phyloP scores from a whole-genome alignment of 2,888 invertebrate genomes.

The Pimpla rufipes region DNA sequence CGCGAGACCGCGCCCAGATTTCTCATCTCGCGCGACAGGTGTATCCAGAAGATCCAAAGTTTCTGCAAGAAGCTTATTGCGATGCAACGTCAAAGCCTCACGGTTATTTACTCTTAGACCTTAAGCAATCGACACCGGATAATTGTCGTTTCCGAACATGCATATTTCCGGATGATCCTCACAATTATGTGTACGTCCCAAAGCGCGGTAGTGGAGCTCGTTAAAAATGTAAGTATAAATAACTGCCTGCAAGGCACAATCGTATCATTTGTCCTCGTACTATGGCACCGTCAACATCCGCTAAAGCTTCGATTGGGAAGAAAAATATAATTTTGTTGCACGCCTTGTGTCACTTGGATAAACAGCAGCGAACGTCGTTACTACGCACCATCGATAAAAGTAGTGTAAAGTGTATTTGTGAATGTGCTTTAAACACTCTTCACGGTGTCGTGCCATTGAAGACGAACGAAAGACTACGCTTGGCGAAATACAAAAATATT shows the following conservation, averaged over 20 bases:
- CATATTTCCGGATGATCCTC: constrained; percentile 14
- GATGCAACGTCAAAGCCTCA: neutral
- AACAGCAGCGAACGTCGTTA: neutral
- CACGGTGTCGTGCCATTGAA: neutral
- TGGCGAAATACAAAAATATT: constrained; percentile 1
- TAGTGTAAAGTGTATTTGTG: neutral
- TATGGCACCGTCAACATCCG: constrained; percentile 4
- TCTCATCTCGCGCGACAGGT: constrained; percentile 43
- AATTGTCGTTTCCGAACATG: constrained; percentile 27
- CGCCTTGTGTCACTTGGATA: neutral
- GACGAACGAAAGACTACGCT: neutral
- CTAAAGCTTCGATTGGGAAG: constrained; percentile 7
- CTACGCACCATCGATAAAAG: neutral
- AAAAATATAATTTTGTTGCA: constrained; percentile 8
- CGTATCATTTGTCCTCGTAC: neutral
- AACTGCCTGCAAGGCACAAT: neutral
- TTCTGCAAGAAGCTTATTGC: constrained; percentile 23
- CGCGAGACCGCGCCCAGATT: constrained; percentile 54
- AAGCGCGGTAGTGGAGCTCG: neutral
- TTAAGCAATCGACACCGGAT: constrained; percentile 32
- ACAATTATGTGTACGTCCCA: constrained; percentile 25
- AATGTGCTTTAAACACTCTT: neutral
- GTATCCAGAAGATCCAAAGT: constrained; percentile 8
- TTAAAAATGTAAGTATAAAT: neutral
- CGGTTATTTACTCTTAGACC: constrained; percentile 8